A percentile compares a stretch with the other conserved stretches of the same genome.
Conservation (phyloP, 2,797 vertebrate species). For the Enteromius viviparus region DNA sequence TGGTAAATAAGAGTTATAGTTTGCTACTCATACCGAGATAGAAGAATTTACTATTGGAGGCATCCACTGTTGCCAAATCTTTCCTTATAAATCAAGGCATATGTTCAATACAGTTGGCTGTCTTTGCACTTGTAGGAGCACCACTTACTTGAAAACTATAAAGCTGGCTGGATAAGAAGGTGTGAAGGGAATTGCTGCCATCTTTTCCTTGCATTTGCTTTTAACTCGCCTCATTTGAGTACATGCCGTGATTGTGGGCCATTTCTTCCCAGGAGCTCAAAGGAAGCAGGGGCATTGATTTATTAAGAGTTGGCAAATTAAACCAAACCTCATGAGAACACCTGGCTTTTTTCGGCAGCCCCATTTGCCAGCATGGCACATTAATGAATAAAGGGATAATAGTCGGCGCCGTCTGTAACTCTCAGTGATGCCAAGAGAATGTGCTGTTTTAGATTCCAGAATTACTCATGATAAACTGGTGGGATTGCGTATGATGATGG, state of each 20-base stretch:
- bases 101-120: constrained; percentile 4
- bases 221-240: not conserved
- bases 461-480: constrained; percentile 13
- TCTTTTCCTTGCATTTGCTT: constrained; percentile 17
- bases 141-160: not conserved
- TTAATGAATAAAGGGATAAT: constrained; percentile 43
- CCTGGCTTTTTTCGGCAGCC: constrained; percentile 27
- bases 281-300: constrained; percentile 37
- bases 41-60: constrained; percentile 10
- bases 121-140: constrained; percentile 8
- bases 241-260: not conserved
- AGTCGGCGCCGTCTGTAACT: constrained; percentile 19
- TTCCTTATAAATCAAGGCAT: constrained; percentile 14
- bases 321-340: constrained; percentile 21
- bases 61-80: constrained; percentile 29
- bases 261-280: not conserved
- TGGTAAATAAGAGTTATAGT: not conserved
- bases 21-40: not conserved
- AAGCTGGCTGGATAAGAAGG: not conserved
- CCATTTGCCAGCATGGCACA: constrained; percentile 29
- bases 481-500: not conserved
- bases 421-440: constrained; percentile 8
- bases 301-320: constrained; percentile 34
- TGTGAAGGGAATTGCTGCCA: not conserved
- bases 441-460: constrained; percentile 6